Evolutionary conservation across 2,113 vertebrate species (phyloP), one percentile per base, ranked within the genome.

Genomic region (Eubucco bourcierii): DNA sequence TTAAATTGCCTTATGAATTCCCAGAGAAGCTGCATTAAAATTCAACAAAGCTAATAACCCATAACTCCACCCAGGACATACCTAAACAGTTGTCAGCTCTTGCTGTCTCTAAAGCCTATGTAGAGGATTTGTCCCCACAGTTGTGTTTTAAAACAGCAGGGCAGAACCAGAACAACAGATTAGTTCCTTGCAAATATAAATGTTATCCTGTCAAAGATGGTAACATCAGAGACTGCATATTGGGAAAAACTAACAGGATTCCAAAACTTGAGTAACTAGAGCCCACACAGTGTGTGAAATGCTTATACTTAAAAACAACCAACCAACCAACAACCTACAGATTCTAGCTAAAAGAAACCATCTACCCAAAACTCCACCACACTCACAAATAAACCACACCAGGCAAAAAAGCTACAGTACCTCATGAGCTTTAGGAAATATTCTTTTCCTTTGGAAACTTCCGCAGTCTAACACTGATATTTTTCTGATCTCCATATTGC

Each of bases 141-240:
- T 70, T 95, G 87, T 93, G 67, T 94, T 90, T 96, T 95, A 90
- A 94, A 95, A 95, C 76, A 94, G 94, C 84, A 93, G 72, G 94
- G 92, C 89, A 92, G 94, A 96, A 96, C 74, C 72, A 96, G 87
- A 96, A 96, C 88, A 95, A 93, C 74, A 90, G 84, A 96, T 96
- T 88, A 95, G 92, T 90, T 94, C 87, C 84, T 93, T 94, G 88
- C 78, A 94, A 89, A 89, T 71, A 82, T 71, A 94, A 87, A 84
- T 80, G 59, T 75, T 94, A 88, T 80, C 89, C 90, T 90, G 84
- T 85, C 88, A 93, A 90, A 93, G 75, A 80, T 70, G 60, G 60
- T 82, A 87, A 94, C 74, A 87, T 84, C 7, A 84, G 70, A 88
- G 87, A 82, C 0, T 31, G 23, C 47, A 70, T 64, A 80, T 12